Evolutionary conservation across 2,888 invertebrate genomes (phyloP), one percentile per base, ranked within the genome.

Genomic region (Theristus sp.): DNA sequence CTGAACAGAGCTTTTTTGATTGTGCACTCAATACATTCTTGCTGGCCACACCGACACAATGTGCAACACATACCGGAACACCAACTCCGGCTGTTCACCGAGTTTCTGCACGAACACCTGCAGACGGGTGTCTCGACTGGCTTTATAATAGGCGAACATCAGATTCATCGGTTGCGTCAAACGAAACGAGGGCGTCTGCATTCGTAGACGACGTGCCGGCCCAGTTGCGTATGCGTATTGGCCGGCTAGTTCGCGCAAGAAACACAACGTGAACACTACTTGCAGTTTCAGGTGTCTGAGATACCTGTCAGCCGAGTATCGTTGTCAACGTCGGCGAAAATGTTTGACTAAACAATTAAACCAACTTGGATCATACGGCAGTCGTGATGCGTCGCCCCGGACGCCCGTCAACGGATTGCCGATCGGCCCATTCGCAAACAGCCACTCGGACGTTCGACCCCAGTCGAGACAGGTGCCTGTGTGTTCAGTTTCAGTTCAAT

Each of bases 91-190:
- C 38, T 17, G 38, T 38, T 17, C 29, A 10, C 56, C 56, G 29
- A 3, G 2, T 29, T 6, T 29, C 3, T n/a, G 10, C 2, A 24
- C 30, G 27, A 64, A 58, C 0, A 68, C 63, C 55, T 64, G 61
- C 29, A 71, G 65, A 17, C 58, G 52, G 10, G 65, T 63, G 3
- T 61, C 49, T 28, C 61, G 62, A 27, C 66, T 30, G 3, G 64
- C 68, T 59, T 71, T 71, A 60, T 70, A 67, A 57, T 69, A 71
- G 2, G 68, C 68, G 56, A 71, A 71, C 13, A 70, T 66, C n/a
- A 71, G 64, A 38, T 65, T 66, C 24, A 65, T 65, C 26, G 67
- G 59, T 31, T 65, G 60, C 28, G 64, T 64, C 29, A 71, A 61
- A 10, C 58, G 49, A 60, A 71, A 71, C n/a, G 67, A 62, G 1